phyloP scores from a whole-genome alignment of 2,888 invertebrate genomes.

The Synanthedon formicaeformis region DNA sequence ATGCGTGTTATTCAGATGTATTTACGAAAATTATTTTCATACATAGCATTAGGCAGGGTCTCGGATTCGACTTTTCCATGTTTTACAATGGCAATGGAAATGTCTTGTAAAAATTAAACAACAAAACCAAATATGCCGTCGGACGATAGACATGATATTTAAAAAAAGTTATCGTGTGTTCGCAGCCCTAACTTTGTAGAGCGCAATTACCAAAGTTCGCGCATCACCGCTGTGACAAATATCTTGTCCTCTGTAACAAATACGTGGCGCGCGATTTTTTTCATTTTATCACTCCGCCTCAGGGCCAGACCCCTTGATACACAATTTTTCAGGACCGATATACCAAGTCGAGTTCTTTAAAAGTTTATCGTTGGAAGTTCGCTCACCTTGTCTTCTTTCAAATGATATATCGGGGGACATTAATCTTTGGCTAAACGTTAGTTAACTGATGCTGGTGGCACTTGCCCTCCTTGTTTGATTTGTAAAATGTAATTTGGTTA shows the following conservation, averaged over 20 bases:
- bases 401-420: constrained; percentile 60
- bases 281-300: constrained; percentile 54
- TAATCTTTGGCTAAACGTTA: constrained; percentile 53
- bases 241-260: constrained; percentile 58
- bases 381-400: constrained; percentile 49
- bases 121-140: too few species aligned
- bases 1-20: too few species aligned
- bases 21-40: too few species aligned
- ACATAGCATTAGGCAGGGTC: too few species aligned
- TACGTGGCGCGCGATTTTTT: constrained; percentile 53
- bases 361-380: constrained; percentile 64
- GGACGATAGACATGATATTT: not conserved
- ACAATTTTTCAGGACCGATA: constrained; percentile 68
- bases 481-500: not conserved
- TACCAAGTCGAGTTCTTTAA: constrained; percentile 64
- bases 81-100: too few species aligned
- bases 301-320: constrained; percentile 52
- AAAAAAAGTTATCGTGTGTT: not conserved
- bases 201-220: constrained; percentile 62
- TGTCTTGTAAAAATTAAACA: too few species aligned
- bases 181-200: constrained; percentile 23
- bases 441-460: constrained; percentile 31
- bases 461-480: not conserved
- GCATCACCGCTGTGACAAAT: constrained; percentile 44
- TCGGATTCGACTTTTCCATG: too few species aligned